Evolutionary conservation across 2,113 vertebrate species (phyloP).

Genomic region (Callithrix jacchus): DNA sequence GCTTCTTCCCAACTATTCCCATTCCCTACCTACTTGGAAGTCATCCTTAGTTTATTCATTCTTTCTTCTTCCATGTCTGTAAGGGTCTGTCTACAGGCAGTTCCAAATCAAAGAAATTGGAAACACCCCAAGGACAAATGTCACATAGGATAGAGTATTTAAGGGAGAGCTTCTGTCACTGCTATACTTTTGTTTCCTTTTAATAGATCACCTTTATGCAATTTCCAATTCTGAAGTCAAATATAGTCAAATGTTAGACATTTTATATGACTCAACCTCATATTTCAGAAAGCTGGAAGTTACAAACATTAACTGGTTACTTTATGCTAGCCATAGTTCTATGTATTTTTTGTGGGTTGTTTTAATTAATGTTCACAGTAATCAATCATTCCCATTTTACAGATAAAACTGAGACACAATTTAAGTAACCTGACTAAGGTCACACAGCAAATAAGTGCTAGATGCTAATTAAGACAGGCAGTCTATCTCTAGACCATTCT

Average conservation of each 20-base stretch:
- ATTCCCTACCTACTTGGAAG: neutral
- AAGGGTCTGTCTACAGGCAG: neutral
- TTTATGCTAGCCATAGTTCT: neutral
- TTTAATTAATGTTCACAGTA: neutral
- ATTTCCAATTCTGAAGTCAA: neutral
- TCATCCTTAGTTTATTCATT: neutral
- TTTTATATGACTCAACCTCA: neutral
- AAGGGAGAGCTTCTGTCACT: neutral
- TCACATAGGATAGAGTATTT: neutral
- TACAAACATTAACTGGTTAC: neutral
- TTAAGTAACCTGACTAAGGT: neutral
- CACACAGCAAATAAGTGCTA: neutral
- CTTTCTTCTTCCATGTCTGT: neutral
- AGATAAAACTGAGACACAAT: neutral
- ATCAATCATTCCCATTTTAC: neutral
- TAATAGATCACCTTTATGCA: neutral
- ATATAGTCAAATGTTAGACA: neutral
- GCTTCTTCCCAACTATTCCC: neutral
- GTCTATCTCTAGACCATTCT: neutral
- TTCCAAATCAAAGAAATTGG: neutral
- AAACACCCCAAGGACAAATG: neutral
- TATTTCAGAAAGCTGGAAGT: neutral
- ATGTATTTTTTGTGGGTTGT: neutral
- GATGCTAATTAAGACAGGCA: neutral
- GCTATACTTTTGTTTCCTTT: neutral